Conservation (phyloP, 1,140 invertebrate species). For the Psix sp. region DNA sequence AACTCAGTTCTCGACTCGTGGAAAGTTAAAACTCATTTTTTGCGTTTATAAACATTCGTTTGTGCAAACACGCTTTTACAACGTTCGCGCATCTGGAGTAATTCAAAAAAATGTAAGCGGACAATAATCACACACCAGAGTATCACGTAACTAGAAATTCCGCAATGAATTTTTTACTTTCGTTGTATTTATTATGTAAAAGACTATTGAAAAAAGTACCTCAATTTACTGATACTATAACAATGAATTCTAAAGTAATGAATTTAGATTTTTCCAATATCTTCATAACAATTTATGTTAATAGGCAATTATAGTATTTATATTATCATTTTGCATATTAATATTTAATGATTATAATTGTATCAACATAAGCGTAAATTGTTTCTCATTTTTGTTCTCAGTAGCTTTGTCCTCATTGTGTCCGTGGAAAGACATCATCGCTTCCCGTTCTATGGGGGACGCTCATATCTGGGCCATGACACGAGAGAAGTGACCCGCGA, state of each 20-base stretch:
- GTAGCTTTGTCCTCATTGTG: slow-evolving; percentile 24
- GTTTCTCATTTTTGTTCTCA: slow-evolving; percentile 7
- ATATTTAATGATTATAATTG: neutral
- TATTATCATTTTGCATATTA: neutral
- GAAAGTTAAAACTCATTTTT: slow-evolving; percentile 12
- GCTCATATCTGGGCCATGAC: slow-evolving; percentile 43
- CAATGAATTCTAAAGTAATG: no score
- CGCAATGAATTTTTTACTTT: no score
- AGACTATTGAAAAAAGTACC: no score
- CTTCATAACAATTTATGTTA: no score
- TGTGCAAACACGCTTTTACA: neutral
- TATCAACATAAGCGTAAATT: slow-evolving; percentile 22
- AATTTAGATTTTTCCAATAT: no score
- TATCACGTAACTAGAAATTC: no score
- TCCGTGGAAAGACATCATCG: slow-evolving; percentile 25
- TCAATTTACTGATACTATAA: no score
- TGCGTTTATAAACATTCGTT: neutral
- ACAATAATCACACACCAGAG: no score
- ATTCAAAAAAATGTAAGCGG: neutral
- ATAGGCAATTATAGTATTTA: no score
- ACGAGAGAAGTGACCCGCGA: slow-evolving; percentile 36
- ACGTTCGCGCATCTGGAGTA: neutral
- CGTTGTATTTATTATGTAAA: no score
- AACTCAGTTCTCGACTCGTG: slow-evolving; percentile 11
- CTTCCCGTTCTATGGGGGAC: slow-evolving; percentile 39